A percentile compares a stretch with the other conserved stretches of the same genome.
Evolutionary conservation across 2,797 vertebrate species (phyloP).

Genomic region (Paguma larvata): DNA sequence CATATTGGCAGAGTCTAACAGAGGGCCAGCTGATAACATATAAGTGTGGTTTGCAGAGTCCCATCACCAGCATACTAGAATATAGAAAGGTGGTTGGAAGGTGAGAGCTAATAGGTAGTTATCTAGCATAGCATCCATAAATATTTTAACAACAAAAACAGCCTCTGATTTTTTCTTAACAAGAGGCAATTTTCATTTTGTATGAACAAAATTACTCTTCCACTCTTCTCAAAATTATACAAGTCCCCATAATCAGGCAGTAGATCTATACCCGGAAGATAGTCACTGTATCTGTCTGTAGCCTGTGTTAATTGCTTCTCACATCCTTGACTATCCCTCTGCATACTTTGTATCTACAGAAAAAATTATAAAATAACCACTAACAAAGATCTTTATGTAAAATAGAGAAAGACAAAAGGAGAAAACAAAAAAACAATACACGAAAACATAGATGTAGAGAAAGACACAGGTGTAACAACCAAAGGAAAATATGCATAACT

Average conservation of each 20-base stretch:
- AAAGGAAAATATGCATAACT: not conserved
- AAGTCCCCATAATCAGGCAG: not conserved
- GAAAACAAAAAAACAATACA: not conserved
- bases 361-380: not conserved
- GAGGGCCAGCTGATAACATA: not conserved
- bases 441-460: not conserved
- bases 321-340: not conserved
- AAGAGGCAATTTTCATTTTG: not conserved
- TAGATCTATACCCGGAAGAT: not conserved
- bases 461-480: not conserved
- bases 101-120: not conserved
- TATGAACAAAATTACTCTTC: not conserved
- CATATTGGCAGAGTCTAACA: not conserved
- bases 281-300: not conserved
- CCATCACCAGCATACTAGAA: not conserved
- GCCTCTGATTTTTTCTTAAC: not conserved
- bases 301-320: not conserved
- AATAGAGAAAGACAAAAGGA: not conserved
- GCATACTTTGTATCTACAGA: not conserved
- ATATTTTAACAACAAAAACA: conserved; percentile 24
- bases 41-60: not conserved
- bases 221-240: not conserved
- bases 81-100: not conserved
- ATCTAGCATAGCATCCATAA: not conserved
- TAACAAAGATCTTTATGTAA: not conserved